Evolutionary conservation across 2,888 invertebrate species (phyloP).

Genomic region (Criorhina ranunculi): DNA sequence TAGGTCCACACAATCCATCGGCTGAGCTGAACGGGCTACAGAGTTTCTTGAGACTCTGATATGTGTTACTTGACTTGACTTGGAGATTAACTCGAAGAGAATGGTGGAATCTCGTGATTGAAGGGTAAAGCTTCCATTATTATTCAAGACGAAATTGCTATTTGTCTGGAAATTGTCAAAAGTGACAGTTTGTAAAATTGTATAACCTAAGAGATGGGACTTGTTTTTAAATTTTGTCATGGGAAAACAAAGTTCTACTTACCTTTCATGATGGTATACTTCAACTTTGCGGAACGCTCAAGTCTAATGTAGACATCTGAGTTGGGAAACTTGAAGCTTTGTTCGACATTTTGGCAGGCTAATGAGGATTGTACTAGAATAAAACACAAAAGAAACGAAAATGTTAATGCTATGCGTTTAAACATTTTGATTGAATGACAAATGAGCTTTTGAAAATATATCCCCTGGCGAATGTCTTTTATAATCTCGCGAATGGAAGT

Average conservation of each 20-base stretch:
- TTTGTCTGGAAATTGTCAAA: constrained; percentile 81
- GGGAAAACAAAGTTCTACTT: not conserved
- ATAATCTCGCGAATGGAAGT: constrained; percentile 4
- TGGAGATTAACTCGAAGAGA: constrained; percentile 79
- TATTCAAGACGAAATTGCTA: constrained; percentile 78
- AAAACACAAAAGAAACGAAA: constrained; percentile 19
- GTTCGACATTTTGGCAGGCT: constrained; percentile 80
- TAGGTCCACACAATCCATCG: constrained; percentile 81
- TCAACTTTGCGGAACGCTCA: constrained; percentile 79
- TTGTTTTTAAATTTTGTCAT: not conserved
- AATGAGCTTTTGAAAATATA: not conserved
- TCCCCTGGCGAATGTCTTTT: constrained; percentile 20
- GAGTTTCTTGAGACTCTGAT: constrained; percentile 79
- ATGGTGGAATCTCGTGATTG: constrained; percentile 71
- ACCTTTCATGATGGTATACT: constrained; percentile 82
- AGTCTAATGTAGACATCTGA: constrained; percentile 80
- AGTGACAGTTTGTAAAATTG: constrained; percentile 79
- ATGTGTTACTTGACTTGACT: constrained; percentile 79
- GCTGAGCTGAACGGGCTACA: constrained; percentile 78
- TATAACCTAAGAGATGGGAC: constrained; percentile 69
- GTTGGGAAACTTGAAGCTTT: constrained; percentile 80
- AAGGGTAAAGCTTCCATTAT: constrained; percentile 78
- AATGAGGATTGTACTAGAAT: constrained; percentile 31
- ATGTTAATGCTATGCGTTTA: constrained; percentile 2
- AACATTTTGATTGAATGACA: constrained; percentile 51